phyloP scores from a whole-genome alignment of 2,113 vertebrate species.

The Pangasianodon gigas region DNA sequence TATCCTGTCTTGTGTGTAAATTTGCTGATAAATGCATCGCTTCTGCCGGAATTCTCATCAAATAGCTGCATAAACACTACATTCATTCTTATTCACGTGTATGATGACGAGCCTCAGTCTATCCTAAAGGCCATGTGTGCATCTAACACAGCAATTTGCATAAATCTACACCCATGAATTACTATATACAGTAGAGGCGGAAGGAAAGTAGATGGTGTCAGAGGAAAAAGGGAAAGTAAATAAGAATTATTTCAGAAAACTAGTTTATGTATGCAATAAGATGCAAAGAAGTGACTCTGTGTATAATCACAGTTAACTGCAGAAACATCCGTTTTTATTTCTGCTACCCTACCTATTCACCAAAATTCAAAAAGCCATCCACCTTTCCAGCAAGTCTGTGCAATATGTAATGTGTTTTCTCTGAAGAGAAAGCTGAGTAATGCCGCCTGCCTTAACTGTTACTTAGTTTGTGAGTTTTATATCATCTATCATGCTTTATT shows the following conservation, averaged over 20 bases:
- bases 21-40: slow-evolving; percentile 19
- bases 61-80: slow-evolving; percentile 34
- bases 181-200: slow-evolving; percentile 12
- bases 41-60: slow-evolving; percentile 2
- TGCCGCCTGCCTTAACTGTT: background rate
- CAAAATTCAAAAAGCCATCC: background rate
- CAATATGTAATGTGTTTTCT: background rate
- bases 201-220: slow-evolving; percentile 10
- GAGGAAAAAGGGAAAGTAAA: slow-evolving; percentile 28
- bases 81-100: slow-evolving; percentile 40
- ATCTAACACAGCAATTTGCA: slow-evolving; percentile 33
- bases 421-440: background rate
- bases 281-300: background rate
- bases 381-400: background rate
- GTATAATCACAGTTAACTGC: background rate
- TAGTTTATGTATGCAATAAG: background rate
- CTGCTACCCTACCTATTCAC: background rate
- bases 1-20: slow-evolving; percentile 24
- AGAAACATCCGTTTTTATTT: background rate
- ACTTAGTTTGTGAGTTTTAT: background rate
- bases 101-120: slow-evolving; percentile 14
- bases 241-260: slow-evolving; percentile 10
- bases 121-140: slow-evolving; percentile 23
- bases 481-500: background rate
- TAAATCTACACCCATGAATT: slow-evolving; percentile 24